phyloP scores from a whole-genome alignment of 2,888 invertebrate species.

The Phrixothrix hirtus region DNA sequence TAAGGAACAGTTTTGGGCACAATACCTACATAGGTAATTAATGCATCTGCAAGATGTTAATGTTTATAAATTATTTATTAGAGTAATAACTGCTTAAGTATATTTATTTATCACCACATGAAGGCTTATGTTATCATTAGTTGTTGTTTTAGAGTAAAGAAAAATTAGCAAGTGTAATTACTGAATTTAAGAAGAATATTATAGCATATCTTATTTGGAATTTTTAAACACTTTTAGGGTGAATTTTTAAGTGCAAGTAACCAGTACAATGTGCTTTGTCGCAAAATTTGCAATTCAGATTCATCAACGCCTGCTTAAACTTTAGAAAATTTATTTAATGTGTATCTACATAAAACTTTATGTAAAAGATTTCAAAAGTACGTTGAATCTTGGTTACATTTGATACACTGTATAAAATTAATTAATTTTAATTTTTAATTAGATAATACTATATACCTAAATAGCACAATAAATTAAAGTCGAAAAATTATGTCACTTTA shows the following conservation, averaged over 20 bases:
- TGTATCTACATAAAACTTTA: constrained; percentile 19
- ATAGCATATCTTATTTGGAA: constrained; percentile 20
- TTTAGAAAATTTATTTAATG: constrained; percentile 15
- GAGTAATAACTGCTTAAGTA: too few species aligned
- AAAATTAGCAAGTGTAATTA: constrained; percentile 22
- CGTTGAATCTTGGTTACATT: too few species aligned
- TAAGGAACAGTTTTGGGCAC: not conserved
- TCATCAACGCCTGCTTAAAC: constrained; percentile 18
- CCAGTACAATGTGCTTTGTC: constrained; percentile 14
- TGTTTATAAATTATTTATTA: too few species aligned
- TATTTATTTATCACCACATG: too few species aligned
- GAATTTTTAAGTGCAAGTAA: constrained; percentile 13
- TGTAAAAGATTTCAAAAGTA: not conserved
- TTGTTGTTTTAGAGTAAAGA: constrained; percentile 1
- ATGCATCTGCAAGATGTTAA: constrained; percentile 8
- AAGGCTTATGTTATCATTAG: too few species aligned
- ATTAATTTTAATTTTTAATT: too few species aligned
- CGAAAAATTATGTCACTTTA: too few species aligned
- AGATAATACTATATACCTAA: too few species aligned
- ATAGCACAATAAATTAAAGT: too few species aligned
- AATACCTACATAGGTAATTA: not conserved
- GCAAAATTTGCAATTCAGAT: constrained; percentile 25
- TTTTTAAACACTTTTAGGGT: constrained; percentile 11
- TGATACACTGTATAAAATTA: too few species aligned
- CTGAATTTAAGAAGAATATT: constrained; percentile 16